Conservation (phyloP, 2,797 vertebrate genomes). For the Clarias fuscus region DNA sequence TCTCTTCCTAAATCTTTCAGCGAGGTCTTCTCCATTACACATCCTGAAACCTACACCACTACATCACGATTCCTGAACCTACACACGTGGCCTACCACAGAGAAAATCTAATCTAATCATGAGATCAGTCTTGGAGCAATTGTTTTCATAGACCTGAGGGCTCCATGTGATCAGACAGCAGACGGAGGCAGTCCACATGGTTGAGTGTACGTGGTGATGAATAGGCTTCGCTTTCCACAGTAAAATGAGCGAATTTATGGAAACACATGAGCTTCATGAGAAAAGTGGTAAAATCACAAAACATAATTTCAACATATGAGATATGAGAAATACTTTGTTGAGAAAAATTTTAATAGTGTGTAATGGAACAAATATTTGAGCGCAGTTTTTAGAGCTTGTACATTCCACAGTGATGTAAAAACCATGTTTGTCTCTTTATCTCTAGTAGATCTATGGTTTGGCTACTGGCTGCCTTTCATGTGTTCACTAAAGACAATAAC, state of each 20-base stretch:
- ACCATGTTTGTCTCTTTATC: conserved; percentile 45
- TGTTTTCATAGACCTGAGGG: conserved; percentile 58
- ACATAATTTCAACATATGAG: conserved; percentile 11
- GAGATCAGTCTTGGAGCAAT: conserved; percentile 51
- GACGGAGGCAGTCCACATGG: conserved; percentile 45
- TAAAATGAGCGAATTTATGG: conserved; percentile 7
- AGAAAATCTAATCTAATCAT: conserved; percentile 36
- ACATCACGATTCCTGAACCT: conserved; percentile 54
- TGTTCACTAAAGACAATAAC: conserved; percentile 37
- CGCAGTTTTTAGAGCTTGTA: conserved; percentile 25
- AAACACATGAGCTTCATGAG: neutral
- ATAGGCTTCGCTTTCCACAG: neutral
- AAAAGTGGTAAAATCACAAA: conserved; percentile 4
- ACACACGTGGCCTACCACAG: conserved; percentile 46
- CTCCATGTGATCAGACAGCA: conserved; percentile 59
- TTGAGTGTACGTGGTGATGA: conserved; percentile 16
- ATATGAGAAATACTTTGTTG: conserved; percentile 8
- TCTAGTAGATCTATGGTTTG: conserved; percentile 31
- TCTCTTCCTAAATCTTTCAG: conserved; percentile 48
- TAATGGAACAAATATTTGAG: conserved; percentile 37
- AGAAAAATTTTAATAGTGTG: conserved; percentile 26
- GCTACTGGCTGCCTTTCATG: conserved; percentile 39
- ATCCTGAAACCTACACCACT: conserved; percentile 39
- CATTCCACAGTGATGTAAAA: conserved; percentile 47
- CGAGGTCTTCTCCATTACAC: conserved; percentile 41